A percentile compares a stretch with the other conserved stretches of the same genome.
phyloP scores from a whole-genome alignment of 2,888 invertebrate genomes.

The Drosophila maculinotata region DNA sequence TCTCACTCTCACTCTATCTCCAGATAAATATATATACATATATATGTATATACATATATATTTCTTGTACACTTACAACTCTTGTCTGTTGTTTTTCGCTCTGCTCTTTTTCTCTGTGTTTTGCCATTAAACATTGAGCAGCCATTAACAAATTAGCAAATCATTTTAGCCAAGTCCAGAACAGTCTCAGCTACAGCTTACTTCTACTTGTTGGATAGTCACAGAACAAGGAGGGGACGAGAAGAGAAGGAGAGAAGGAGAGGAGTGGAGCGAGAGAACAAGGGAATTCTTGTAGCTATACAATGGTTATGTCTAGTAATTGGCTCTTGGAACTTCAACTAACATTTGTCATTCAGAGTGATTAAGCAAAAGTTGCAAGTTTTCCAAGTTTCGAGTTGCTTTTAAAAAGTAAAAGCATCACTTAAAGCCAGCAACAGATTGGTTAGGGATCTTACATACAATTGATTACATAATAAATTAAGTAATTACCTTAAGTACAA shows the following conservation, averaged over 20 bases:
- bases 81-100: background rate
- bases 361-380: conserved; percentile 30
- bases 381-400: background rate
- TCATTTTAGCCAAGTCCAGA: conserved; percentile 43
- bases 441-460: background rate
- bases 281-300: conserved; percentile 2
- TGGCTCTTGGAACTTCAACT: conserved; percentile 37
- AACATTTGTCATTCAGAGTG: conserved; percentile 53
- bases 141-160: conserved; percentile 72
- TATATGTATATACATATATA: too few species aligned
- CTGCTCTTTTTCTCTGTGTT: conserved; percentile 6
- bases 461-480: background rate
- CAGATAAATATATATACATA: too few species aligned
- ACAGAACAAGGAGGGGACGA: too few species aligned
- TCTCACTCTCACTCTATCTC: background rate
- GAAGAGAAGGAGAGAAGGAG: background rate
- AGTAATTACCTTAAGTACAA: too few species aligned
- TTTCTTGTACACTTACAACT: too few species aligned
- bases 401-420: background rate
- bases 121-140: conserved; percentile 64
- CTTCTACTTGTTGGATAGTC: too few species aligned
- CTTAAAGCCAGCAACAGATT: background rate
- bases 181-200: conserved; percentile 25
- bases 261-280: too few species aligned
- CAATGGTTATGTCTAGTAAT: conserved; percentile 37